A percentile compares a stretch with the other conserved stretches of the same genome.
phyloP scores from a whole-genome alignment of 1,140 invertebrate species.

The Ganaspis sp. region DNA sequence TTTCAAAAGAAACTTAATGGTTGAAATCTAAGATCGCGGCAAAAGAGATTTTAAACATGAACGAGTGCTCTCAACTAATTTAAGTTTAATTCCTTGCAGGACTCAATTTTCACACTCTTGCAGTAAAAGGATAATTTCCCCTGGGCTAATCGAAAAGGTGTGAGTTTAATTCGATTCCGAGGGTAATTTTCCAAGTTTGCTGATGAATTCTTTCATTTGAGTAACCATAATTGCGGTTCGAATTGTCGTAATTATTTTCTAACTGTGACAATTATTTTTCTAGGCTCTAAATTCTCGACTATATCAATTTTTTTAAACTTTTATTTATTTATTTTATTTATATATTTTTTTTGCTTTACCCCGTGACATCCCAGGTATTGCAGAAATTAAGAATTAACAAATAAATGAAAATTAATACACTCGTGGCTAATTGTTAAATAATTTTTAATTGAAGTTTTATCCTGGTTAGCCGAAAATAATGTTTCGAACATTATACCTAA shows the following conservation, averaged over 20 bases:
- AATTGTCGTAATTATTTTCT: background rate
- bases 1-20: background rate
- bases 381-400: too few species aligned
- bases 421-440: too few species aligned
- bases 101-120: constrained; percentile 14
- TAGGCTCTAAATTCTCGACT: background rate
- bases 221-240: background rate
- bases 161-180: constrained; percentile 4
- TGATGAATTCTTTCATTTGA: background rate
- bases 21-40: background rate
- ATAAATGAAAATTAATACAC: too few species aligned
- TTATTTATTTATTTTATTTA: too few species aligned
- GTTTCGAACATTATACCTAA: too few species aligned
- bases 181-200: background rate
- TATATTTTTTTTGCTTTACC: too few species aligned
- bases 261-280: background rate
- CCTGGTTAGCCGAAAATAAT: too few species aligned
- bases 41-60: constrained; percentile 18
- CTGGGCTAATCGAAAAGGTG: constrained; percentile 5
- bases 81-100: constrained; percentile 26
- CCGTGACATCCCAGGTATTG: too few species aligned
- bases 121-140: constrained; percentile 18
- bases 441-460: too few species aligned
- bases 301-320: too few species aligned
- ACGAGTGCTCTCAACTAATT: constrained; percentile 22